phyloP scores from a whole-genome alignment of 1,140 invertebrate species.

The Drosophila willistoni region DNA sequence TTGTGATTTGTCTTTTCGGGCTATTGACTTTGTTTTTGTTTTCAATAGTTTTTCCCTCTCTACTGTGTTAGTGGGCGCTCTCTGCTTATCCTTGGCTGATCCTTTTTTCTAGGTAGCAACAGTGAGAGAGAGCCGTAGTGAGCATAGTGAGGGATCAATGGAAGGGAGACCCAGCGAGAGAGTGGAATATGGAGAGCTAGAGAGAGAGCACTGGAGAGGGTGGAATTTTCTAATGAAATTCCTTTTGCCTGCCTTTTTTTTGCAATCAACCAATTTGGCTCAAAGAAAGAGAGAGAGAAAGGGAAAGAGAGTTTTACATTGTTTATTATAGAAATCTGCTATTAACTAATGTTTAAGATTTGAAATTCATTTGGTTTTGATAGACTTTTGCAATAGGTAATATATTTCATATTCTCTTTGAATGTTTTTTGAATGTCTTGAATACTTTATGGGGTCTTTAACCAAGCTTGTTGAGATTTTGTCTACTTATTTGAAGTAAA shows the following conservation, averaged over 20 bases:
- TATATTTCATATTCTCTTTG: too few species aligned
- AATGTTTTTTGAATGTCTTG: too few species aligned
- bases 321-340: too few species aligned
- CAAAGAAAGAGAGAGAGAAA: neutral
- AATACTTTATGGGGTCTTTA: too few species aligned
- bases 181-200: constrained; percentile 10
- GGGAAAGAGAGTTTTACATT: too few species aligned
- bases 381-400: too few species aligned
- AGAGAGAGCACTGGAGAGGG: constrained; percentile 18
- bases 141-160: neutral
- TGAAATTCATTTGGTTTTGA: too few species aligned
- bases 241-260: constrained; percentile 17
- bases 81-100: constrained; percentile 23
- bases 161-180: neutral
- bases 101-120: constrained; percentile 45
- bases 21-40: constrained; percentile 45
- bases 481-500: too few species aligned
- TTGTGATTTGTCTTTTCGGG: constrained; percentile 42
- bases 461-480: too few species aligned
- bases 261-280: neutral
- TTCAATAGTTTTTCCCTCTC: constrained; percentile 9
- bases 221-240: constrained; percentile 38
- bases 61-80: constrained; percentile 29
- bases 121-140: neutral
- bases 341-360: too few species aligned